phyloP scores from a whole-genome alignment of 1,140 invertebrate genomes.

The Euura saliciscinereae region DNA sequence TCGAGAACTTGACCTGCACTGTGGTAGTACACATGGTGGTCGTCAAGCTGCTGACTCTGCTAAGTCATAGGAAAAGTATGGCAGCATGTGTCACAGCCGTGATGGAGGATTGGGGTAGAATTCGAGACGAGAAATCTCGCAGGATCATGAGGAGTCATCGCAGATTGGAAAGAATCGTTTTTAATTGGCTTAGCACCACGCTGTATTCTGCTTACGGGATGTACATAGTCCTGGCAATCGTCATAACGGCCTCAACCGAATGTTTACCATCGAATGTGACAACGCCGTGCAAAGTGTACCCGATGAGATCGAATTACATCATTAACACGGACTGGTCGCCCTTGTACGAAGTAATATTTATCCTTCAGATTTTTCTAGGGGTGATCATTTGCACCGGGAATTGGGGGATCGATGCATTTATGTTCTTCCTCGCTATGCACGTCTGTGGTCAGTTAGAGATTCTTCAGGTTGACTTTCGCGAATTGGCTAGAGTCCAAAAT shows the following conservation, averaged over 20 bases:
- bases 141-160: conserved; percentile 27
- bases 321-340: conserved; percentile 15
- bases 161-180: conserved; percentile 23
- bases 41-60: neutral
- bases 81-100: conserved; percentile 21
- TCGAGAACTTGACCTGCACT: neutral
- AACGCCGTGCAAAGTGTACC: conserved; percentile 15
- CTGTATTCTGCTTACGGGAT: conserved; percentile 19
- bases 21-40: neutral
- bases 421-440: conserved; percentile 33
- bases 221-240: conserved; percentile 25
- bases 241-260: conserved; percentile 24
- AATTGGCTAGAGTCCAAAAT: neutral
- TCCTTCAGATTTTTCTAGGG: conserved; percentile 23
- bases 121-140: conserved; percentile 14
- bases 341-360: conserved; percentile 23
- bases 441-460: conserved; percentile 30
- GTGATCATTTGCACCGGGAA: conserved; percentile 25
- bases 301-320: conserved; percentile 26
- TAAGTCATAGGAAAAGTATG: conserved; percentile 6
- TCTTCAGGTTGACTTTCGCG: conserved; percentile 24
- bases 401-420: conserved; percentile 36
- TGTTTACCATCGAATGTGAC: neutral
- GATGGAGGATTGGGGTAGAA: conserved; percentile 23
- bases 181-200: conserved; percentile 21